These are phyloP conservation scores for Phlogophora meticulosa DNA, from an alignment of 2,888 invertebrate species.

Conservation along the genomic window DNA sequence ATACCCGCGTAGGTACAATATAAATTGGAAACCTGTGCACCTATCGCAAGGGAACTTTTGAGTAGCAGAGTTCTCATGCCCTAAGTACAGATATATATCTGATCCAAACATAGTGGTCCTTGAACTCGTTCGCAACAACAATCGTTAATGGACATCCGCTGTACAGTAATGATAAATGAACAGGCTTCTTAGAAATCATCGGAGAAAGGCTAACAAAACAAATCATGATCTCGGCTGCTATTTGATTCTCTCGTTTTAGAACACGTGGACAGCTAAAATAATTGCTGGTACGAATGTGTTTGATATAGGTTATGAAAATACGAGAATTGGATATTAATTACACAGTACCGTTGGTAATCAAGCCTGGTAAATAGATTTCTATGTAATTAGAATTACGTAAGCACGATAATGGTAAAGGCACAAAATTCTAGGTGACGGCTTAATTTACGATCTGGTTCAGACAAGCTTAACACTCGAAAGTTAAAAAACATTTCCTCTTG, in stretches of 20 bases:
- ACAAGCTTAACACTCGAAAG: slow-evolving; percentile 10
- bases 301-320: slow-evolving; percentile 2
- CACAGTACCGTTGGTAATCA: slow-evolving; percentile 5
- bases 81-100: slow-evolving; percentile 62
- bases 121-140: slow-evolving; percentile 78
- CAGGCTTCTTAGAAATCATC: slow-evolving; percentile 72
- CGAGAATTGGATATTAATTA: slow-evolving; percentile 16
- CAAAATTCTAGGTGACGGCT: slow-evolving; percentile 36
- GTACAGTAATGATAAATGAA: slow-evolving; percentile 68
- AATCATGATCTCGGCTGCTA: slow-evolving; percentile 50
- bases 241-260: slow-evolving; percentile 42
- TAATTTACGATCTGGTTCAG: slow-evolving; percentile 23
- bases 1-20: slow-evolving; percentile 7
- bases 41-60: slow-evolving; percentile 29
- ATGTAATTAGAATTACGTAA: slow-evolving; percentile 39
- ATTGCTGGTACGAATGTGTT: slow-evolving; percentile 17
- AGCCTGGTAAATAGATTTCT: slow-evolving; percentile 24
- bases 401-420: slow-evolving; percentile 9
- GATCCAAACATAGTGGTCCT: slow-evolving; percentile 69
- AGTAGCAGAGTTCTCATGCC: slow-evolving; percentile 39
- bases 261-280: slow-evolving; percentile 32
- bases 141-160: slow-evolving; percentile 79
- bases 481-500: not conserved
- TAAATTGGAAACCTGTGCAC: slow-evolving; percentile 15
- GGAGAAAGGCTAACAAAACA: slow-evolving; percentile 63